Base-by-base conservation (phyloP, 2,113 vertebrate species). In the Tychaedon coryphoeus region DNA sequence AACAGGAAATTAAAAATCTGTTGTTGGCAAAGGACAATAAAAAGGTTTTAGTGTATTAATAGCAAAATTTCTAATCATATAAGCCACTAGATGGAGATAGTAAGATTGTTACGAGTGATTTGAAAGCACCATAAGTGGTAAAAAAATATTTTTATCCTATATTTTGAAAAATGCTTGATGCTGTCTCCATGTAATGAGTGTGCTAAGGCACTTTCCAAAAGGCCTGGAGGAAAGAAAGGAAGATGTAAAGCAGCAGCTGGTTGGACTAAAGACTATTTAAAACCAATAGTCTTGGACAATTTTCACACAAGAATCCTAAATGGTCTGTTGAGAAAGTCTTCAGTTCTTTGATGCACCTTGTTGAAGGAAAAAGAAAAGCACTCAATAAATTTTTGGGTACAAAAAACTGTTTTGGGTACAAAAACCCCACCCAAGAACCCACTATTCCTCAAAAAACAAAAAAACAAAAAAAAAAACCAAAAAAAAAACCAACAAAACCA, bases 31-130 rank as follows among this genome's bases (percentile, higher is more conserved):
- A 72, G 22, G n/a, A 43, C 17, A 70, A 29, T 58, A 29, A 53
- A 34, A 72, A 61, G 31, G 3, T 77, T 78, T 91, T 56, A 24
- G 10, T 90, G 17, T 43, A 28, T 70, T 82, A 80, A 86, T 60
- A 73, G 61, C 15, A 76, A 76, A 94, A 88, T 70, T 92, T 47
- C 43, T 96, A 62, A 92, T 88, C 90, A 16, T 62, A n/a, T 51
- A 70, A 91, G n/a, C 95, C 95, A 97, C 96, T 97, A 97, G 96
- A 74, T 97, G 96, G 95, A 95, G 96, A 93, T 93, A 96, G 94
- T 95, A 83, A 90, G 92, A 91, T 92, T 95, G 93, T 54, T 91
- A 85, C 0, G 0, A 95, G 40, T 82, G 26, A 83, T 95, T 69
- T 76, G 62, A 70, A 85, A 80, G 47, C 56, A 14, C 42, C 5